A percentile compares a stretch with the other conserved stretches of the same genome.
phyloP scores from a whole-genome alignment of 2,888 invertebrate genomes.

The Ceramica pisi region DNA sequence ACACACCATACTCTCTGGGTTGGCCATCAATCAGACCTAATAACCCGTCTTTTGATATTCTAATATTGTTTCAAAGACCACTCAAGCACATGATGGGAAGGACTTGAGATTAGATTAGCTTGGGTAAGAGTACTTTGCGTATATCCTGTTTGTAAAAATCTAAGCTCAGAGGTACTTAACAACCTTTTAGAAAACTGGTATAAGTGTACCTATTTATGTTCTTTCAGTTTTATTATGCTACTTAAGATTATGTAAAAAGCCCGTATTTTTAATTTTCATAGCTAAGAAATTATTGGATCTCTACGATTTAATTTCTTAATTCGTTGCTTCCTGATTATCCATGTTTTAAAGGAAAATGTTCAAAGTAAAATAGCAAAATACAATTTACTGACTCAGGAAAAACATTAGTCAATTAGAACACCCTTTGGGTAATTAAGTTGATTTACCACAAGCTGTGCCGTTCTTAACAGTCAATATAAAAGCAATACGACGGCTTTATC shows the following conservation, averaged over 20 bases:
- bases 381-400: conserved; percentile 5
- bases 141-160: conserved; percentile 28
- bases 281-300: not conserved
- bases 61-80: conserved; percentile 51
- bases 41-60: conserved; percentile 52
- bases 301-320: not conserved
- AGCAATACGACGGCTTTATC: not conserved
- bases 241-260: conserved; percentile 1
- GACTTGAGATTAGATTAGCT: conserved; percentile 40
- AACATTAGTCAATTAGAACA: not conserved
- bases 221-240: not conserved
- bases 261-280: not conserved
- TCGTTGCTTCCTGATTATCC: not conserved
- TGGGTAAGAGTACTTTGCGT: conserved; percentile 15
- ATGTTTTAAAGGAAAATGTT: not conserved
- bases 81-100: conserved; percentile 52
- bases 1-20: conserved; percentile 4
- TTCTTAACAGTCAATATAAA: conserved; percentile 12
- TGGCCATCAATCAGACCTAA: conserved; percentile 54
- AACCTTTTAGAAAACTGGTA: conserved; percentile 2
- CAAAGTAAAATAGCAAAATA: not conserved
- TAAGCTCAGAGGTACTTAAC: conserved; percentile 5
- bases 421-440: conserved; percentile 1
- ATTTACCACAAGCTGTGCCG: conserved; percentile 36
- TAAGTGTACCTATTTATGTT: conserved; percentile 5